Evolutionary conservation across 2,888 invertebrate genomes (phyloP).

Genomic region (Oscheius sp.): DNA sequence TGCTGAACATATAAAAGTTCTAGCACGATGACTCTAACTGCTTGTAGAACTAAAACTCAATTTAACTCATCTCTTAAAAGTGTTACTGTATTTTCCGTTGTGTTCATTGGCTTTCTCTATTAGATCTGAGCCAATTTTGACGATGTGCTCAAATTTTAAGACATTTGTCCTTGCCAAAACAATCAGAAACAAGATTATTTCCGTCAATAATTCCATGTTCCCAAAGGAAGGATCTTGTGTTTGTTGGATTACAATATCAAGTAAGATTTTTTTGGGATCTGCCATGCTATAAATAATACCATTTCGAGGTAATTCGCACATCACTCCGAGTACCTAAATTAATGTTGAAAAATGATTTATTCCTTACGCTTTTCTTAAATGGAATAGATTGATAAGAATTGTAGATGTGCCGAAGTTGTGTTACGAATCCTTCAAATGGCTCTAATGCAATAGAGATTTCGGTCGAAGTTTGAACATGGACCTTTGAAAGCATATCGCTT

Average conservation of each 20-base stretch:
- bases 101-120: conserved; percentile 18
- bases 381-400: conserved; percentile 32
- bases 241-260: conserved; percentile 33
- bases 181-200: conserved; percentile 25
- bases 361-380: conserved; percentile 34
- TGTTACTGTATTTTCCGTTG: conserved; percentile 17
- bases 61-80: no score
- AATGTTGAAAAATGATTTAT: background rate
- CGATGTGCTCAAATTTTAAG: conserved; percentile 18
- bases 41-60: conserved; percentile 9
- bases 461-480: conserved; percentile 10
- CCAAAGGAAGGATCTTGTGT: conserved; percentile 17
- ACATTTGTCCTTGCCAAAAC: conserved; percentile 14
- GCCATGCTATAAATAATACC: conserved; percentile 47
- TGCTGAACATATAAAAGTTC: conserved; percentile 27
- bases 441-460: conserved; percentile 38
- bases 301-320: conserved; percentile 44
- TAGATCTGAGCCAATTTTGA: conserved; percentile 11
- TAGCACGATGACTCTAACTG: conserved; percentile 5
- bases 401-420: conserved; percentile 47
- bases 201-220: conserved; percentile 17
- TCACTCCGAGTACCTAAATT: conserved; percentile 27
- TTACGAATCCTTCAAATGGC: conserved; percentile 50
- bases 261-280: conserved; percentile 38
- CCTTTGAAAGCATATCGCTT: conserved; percentile 23